Base-by-base conservation (phyloP, 1,140 invertebrate genomes). In the Drosophila kanapiae region DNA sequence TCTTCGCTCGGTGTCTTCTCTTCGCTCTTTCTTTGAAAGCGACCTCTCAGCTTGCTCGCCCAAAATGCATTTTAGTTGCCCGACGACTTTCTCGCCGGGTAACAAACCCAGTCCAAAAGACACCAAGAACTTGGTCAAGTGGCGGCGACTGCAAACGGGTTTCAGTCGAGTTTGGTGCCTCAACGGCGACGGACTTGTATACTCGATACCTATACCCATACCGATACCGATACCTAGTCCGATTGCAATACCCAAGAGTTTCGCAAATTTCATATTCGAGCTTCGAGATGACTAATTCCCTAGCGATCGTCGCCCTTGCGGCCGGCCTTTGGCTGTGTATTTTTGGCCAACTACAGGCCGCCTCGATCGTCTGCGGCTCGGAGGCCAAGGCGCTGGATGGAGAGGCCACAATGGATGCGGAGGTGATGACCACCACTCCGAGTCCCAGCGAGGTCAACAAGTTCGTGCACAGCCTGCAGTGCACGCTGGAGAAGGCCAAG, bases 391-490 rank as follows among this genome's bases (percentile, higher is more conserved):
- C 75, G 0, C 5, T 14, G 53, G 35, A 56, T 3, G 47, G 27
- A 1, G 65, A 45, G 13, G 59, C 38, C 1, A 10, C 33, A 2
- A 10, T 4, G 31, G 31, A 31, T 5, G 29, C 43, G 47, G 57
- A 38, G 13, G 29, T 16, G 11, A 27, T 14, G 27, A 58, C 64
- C 45, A 51, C 69, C 57, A 61, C 69, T 16, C 72, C 72, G 45
- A 86, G 65, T 47, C 62, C 68, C 53, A 91, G 82, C n/a, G 87
- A 91, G 56, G 68, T 91, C 11, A 91, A 83, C 59, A 69, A 91
- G 37, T 87, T 91, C 40, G 42, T 91, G n/a, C 87, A 84, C 38
- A 91, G 67, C n/a, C 71, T 91, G 31, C 87, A 91, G 48, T 88
- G 85, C 37, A 87, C 87, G 0, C 23, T 91, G 71, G 87, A 91